These are phyloP conservation scores for Busseola fusca DNA, from an alignment of 2,888 invertebrate species.

Conservation along the genomic window DNA sequence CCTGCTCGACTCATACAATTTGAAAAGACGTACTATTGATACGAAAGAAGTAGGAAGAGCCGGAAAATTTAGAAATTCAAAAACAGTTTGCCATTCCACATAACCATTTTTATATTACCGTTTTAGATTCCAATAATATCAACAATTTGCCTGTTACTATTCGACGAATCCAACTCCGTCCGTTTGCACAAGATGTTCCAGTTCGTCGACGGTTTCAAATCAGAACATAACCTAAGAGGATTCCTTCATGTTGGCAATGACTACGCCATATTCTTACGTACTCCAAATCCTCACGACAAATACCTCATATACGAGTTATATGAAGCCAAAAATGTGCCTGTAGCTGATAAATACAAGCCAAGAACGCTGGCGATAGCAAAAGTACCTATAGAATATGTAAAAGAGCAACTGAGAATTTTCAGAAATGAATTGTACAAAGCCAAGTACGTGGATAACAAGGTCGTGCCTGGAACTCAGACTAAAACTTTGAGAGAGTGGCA, in stretches of 20 bases:
- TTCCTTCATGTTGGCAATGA: constrained; percentile 81
- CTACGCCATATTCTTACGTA: constrained; percentile 77
- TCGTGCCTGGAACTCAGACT: constrained; percentile 80
- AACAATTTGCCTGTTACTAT: constrained; percentile 54
- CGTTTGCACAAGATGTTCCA: constrained; percentile 82
- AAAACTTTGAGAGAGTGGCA: constrained; percentile 83
- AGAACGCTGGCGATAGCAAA: constrained; percentile 77
- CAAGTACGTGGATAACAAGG: constrained; percentile 75
- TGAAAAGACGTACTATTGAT: background rate
- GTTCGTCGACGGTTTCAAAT: constrained; percentile 78
- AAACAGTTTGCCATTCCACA: too few species aligned
- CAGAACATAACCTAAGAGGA: constrained; percentile 76
- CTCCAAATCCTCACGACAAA: constrained; percentile 78
- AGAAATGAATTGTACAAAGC: constrained; percentile 75
- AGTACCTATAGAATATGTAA: constrained; percentile 79
- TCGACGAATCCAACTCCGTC: constrained; percentile 63
- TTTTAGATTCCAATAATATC: constrained; percentile 62
- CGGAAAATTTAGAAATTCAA: too few species aligned
- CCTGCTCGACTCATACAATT: background rate
- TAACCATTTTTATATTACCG: background rate
- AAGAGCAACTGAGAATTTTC: constrained; percentile 75
- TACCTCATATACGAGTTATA: constrained; percentile 79
- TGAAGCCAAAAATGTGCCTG: constrained; percentile 75
- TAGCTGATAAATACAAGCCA: constrained; percentile 70
- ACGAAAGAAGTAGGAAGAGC: background rate